Percentiles rank a stretch among this genome's conserved stretches.
phyloP scores from a whole-genome alignment of 2,797 vertebrate species.

The Epinephelus malabaricus region DNA sequence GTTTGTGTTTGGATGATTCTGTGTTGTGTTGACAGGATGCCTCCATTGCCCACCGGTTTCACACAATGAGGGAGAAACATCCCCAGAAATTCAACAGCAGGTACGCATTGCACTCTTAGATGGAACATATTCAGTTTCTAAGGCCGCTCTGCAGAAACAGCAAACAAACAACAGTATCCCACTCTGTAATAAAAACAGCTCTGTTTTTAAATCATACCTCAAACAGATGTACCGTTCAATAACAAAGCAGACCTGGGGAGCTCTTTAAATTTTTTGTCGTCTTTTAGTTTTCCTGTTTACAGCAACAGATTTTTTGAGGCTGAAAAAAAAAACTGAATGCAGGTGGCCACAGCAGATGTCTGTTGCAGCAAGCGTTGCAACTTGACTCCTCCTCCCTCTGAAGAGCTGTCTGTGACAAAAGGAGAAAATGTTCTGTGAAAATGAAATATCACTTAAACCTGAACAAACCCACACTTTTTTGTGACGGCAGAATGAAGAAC shows the following conservation, averaged over 20 bases:
- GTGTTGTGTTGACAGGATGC: constrained; percentile 87
- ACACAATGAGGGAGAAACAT: constrained; percentile 95
- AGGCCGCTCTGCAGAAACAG: neutral
- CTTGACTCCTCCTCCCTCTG: constrained; percentile 13
- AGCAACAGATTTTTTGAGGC: constrained; percentile 3
- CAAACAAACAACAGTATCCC: neutral
- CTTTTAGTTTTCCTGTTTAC: constrained; percentile 16
- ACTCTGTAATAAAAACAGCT: neutral
- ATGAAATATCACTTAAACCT: constrained; percentile 35
- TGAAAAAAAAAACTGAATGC: constrained; percentile 24
- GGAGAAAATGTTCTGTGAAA: constrained; percentile 37
- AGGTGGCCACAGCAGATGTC: constrained; percentile 58
- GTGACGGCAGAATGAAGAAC: constrained; percentile 93
- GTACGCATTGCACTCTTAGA: constrained; percentile 66
- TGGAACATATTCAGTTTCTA: neutral
- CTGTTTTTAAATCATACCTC: constrained; percentile 10
- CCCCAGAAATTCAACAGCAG: constrained; percentile 98
- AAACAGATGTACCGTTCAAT: neutral
- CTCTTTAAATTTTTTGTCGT: neutral
- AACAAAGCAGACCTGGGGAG: neutral
- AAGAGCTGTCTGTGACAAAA: constrained; percentile 8
- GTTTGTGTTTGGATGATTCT: constrained; percentile 9
- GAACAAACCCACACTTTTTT: constrained; percentile 17
- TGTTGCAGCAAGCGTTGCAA: constrained; percentile 21
- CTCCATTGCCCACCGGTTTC: constrained; percentile 96